Percentiles rank a stretch among this genome's conserved stretches.
Conservation (phyloP, 2,113 vertebrate species). For the Noctilio leporinus region DNA sequence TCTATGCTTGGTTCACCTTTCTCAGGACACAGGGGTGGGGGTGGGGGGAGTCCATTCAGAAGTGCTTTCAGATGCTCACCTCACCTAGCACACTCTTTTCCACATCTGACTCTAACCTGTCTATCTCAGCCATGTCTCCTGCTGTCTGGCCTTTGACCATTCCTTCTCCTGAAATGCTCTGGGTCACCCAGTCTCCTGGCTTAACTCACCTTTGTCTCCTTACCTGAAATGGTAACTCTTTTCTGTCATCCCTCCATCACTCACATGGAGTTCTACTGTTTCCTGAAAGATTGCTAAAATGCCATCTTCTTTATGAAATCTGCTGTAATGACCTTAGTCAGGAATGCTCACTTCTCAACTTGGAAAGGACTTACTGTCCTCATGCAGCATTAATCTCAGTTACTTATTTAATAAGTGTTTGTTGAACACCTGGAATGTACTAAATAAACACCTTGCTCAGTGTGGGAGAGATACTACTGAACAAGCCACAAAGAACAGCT, state of each 20-base stretch:
- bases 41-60: background rate
- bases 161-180: background rate
- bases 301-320: background rate
- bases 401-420: background rate
- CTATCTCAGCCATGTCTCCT: background rate
- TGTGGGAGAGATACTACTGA: background rate
- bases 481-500: background rate
- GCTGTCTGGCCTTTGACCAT: rapidly evolving
- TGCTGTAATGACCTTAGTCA: background rate
- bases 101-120: background rate
- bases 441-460: background rate
- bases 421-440: background rate
- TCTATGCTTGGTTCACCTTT: background rate
- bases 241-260: too few relatives aligned
- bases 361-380: background rate
- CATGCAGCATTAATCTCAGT: background rate
- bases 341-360: background rate
- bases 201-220: background rate
- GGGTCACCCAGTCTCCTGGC: background rate
- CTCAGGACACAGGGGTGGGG: too few relatives aligned
- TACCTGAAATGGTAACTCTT: background rate
- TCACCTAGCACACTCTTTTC: background rate
- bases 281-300: background rate
- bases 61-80: background rate
- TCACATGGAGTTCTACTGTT: background rate